Base-by-base conservation (phyloP, 2,113 vertebrate genomes). In the Apodemus speciosus region DNA sequence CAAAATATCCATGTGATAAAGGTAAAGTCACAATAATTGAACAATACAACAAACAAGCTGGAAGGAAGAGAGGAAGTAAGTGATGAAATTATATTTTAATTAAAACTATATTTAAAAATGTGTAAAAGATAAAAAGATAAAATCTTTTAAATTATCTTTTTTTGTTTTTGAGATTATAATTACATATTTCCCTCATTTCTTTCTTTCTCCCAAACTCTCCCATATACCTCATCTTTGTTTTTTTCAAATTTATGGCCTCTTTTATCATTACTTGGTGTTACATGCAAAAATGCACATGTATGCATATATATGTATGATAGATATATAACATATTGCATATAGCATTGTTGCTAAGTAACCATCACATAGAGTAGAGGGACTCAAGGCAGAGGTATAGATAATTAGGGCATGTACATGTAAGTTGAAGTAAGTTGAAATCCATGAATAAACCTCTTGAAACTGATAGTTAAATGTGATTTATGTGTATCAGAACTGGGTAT, bases 331-430 rank as follows among this genome's bases (percentile, higher is more conserved):
- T 6, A 46, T 4, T 46, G 43, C 43, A 5, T 84, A 23, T 38
- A 40, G 58, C 40, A 58, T 62, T 58, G 84, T 46, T 89, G 87
- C 21, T 76, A 79, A 94, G 35, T 69, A 89, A 53, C 53, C 43
- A 85, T 94, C 16, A 9, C n/a, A 84, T 90, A 91, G 76, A 95
- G 89, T 51, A 96, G 94, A 91, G 89, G 91, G 92, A 95, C 80
- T 80, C 76, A 77, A 69, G 43, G 30, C 83, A 25, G 40, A 91
- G 79, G 84, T 80, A 32, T 18, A 56, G 84, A 56, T 77, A 91
- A 49, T n/a, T 21, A 60, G 75, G n/a, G 77, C 84, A 49, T 38
- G 46, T 3, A 38, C 18, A 89, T 2, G 13, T n/a, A 76, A 62
- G 81, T 35, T 30, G 32, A 3, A 30, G 32, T 20, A 9, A 27